Percentiles rank a stretch among this genome's conserved stretches.
Evolutionary conservation across 2,797 vertebrate genomes (phyloP).

Genomic region (Gymnoscopelus microlampas): DNA sequence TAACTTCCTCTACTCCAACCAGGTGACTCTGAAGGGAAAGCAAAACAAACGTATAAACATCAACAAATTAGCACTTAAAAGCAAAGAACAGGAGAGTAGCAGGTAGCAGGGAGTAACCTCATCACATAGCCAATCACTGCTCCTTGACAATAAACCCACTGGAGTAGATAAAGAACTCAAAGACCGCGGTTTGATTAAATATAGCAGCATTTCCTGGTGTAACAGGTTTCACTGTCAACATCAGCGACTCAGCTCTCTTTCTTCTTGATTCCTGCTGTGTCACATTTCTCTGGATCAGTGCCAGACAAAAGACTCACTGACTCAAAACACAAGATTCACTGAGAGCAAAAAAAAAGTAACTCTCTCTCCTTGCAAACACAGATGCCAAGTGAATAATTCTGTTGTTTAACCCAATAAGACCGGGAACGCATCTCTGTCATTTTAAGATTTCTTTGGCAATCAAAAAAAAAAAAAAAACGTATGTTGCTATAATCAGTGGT

Average conservation of each 20-base stretch:
- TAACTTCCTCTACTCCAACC: background rate
- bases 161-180: too few species aligned
- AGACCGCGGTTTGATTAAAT: conserved; percentile 21
- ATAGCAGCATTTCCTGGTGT: conserved; percentile 69
- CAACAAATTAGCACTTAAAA: background rate
- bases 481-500: too few species aligned
- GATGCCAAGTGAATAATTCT: rapidly evolving
- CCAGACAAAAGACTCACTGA: conserved; percentile 20
- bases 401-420: too few species aligned
- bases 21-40: background rate
- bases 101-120: background rate
- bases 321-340: too few species aligned
- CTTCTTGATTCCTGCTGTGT: conserved; percentile 17
- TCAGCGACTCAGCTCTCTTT: background rate
- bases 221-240: conserved; percentile 73
- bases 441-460: too few species aligned
- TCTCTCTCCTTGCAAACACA: conserved; percentile 17
- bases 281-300: conserved; percentile 41
- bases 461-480: too few species aligned
- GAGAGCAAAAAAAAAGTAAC: too few species aligned
- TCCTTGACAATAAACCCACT: background rate
- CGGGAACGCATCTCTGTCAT: too few species aligned
- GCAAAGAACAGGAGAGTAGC: conserved; percentile 19
- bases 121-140: background rate
- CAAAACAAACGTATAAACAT: background rate